phyloP scores from a whole-genome alignment of 2,888 invertebrate species.

The Petrophora chlorosata region DNA sequence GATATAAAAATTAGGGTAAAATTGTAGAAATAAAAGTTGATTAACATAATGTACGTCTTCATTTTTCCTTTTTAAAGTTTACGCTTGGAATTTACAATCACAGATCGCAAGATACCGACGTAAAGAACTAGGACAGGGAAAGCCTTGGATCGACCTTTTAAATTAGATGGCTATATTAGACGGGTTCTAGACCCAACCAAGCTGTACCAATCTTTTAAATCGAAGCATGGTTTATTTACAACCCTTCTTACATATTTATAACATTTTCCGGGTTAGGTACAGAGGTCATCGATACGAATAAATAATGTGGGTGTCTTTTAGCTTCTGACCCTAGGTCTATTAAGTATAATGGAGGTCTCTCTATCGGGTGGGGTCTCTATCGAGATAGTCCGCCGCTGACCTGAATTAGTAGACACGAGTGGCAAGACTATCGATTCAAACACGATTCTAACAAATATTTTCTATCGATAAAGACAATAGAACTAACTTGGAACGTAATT shows the following conservation, averaged over 20 bases:
- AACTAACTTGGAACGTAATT: conserved; percentile 14
- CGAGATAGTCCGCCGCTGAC: conserved; percentile 45
- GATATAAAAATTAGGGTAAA: no score
- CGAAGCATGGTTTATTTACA: conserved; percentile 28
- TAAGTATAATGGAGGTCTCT: conserved; percentile 50
- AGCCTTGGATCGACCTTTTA: neutral
- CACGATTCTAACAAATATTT: conserved; percentile 30
- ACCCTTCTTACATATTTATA: conserved; percentile 23
- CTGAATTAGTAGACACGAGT: conserved; percentile 44
- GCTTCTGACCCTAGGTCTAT: conserved; percentile 47
- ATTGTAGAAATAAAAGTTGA: no score
- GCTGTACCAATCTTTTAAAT: conserved; percentile 26
- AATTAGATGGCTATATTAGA: conserved; percentile 4
- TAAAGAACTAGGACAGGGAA: neutral
- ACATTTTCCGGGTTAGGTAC: conserved; percentile 35
- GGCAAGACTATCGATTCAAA: conserved; percentile 39
- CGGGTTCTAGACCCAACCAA: conserved; percentile 9
- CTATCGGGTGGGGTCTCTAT: conserved; percentile 44
- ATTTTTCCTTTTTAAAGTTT: no score
- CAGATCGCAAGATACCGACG: neutral
- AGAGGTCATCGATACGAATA: conserved; percentile 42
- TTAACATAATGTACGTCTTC: no score
- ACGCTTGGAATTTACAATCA: no score
- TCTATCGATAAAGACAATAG: conserved; percentile 19
- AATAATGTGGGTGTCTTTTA: conserved; percentile 47